phyloP scores from a whole-genome alignment of 2,113 vertebrate species.

The Raja brachyura region DNA sequence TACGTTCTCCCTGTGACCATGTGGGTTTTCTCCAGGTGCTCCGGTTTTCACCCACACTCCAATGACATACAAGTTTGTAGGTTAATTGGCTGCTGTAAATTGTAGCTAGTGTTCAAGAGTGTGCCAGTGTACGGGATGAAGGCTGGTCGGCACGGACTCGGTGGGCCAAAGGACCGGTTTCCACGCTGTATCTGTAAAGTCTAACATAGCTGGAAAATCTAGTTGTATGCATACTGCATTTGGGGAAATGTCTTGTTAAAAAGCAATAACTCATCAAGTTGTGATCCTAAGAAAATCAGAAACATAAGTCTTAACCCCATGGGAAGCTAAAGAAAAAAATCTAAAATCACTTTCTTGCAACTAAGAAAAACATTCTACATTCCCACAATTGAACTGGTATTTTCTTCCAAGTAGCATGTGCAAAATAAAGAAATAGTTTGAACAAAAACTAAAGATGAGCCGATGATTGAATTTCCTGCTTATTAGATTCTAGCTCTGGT shows the following conservation, averaged over 20 bases:
- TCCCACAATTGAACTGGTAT: neutral
- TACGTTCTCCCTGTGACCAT: too few species aligned
- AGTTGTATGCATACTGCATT: neutral
- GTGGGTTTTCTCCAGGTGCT: too few species aligned
- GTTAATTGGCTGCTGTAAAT: too few species aligned
- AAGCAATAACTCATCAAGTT: neutral
- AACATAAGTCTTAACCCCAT: neutral
- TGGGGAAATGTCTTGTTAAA: neutral
- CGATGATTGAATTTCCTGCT: neutral
- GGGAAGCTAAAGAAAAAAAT: neutral
- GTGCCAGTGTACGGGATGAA: too few species aligned
- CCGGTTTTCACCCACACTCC: too few species aligned
- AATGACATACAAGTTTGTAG: too few species aligned
- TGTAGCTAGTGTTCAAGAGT: too few species aligned
- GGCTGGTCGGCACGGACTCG: too few species aligned
- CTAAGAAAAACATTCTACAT: neutral
- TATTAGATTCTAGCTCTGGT: too few species aligned
- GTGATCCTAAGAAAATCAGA: neutral
- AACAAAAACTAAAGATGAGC: neutral
- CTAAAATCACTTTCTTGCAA: neutral
- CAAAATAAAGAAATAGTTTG: neutral
- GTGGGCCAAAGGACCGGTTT: too few species aligned
- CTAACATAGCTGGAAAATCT: too few species aligned
- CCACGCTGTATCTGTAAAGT: too few species aligned
- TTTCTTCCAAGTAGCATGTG: neutral